Conservation (phyloP, 2,113 vertebrate species). For the Amazona guildingii region DNA sequence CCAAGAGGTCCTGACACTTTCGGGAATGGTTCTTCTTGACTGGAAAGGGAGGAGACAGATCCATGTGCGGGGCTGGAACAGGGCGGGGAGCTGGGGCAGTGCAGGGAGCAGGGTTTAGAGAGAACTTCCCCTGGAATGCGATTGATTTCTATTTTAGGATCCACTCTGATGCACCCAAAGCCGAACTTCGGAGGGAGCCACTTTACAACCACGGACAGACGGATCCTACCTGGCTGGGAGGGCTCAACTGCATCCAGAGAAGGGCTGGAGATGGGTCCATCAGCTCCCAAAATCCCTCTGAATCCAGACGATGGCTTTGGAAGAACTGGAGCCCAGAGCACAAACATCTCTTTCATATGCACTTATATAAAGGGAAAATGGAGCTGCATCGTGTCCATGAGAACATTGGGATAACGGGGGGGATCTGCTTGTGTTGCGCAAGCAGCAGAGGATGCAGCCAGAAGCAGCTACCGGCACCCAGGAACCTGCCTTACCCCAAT, state of each 20-base stretch:
- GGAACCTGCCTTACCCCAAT: neutral
- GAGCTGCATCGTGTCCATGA: neutral
- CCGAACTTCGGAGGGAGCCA: rapidly evolving
- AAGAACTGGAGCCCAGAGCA: neutral
- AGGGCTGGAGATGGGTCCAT: neutral
- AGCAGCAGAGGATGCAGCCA: neutral
- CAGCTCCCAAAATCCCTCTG: neutral
- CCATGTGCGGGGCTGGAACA: rapidly evolving
- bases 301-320: rapidly evolving
- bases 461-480: neutral
- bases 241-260: neutral
- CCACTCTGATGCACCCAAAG: neutral
- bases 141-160: rapidly evolving
- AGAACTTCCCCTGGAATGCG: neutral
- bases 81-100: rapidly evolving
- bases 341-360: rapidly evolving
- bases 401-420: neutral
- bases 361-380: neutral
- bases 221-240: neutral
- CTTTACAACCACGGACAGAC: rapidly evolving
- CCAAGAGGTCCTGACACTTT: neutral
- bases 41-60: neutral
- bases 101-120: no score
- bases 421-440: neutral
- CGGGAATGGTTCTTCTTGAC: neutral